Conservation (phyloP, 1,140 invertebrate genomes). For the Leptopilina clavipes region DNA sequence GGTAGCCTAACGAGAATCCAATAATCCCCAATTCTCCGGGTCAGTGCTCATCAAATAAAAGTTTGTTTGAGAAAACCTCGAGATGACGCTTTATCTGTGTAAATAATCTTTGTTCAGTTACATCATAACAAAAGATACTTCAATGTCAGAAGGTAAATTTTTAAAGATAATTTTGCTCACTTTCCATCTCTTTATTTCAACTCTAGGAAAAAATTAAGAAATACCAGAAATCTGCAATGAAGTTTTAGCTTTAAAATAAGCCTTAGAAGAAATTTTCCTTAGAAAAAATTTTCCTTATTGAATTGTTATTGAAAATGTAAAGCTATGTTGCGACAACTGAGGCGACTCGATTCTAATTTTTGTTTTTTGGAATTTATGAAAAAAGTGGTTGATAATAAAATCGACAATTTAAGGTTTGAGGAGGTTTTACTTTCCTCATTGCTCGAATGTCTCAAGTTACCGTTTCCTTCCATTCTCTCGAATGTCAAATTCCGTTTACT, state of each 20-base stretch:
- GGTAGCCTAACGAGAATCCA: constrained; percentile 66
- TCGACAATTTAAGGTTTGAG: background rate
- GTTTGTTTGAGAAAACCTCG: constrained; percentile 63
- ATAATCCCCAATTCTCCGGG: constrained; percentile 66
- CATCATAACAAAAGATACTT: background rate
- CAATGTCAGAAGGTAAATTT: background rate
- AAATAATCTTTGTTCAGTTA: constrained; percentile 27
- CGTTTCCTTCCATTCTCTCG: background rate
- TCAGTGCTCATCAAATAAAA: constrained; percentile 64
- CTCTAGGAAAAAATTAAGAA: too few species aligned
- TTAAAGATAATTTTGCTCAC: too few species aligned
- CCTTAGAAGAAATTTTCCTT: too few species aligned
- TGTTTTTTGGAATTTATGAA: background rate
- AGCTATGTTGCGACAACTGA: too few species aligned
- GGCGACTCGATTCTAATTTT: too few species aligned
- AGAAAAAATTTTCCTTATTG: too few species aligned
- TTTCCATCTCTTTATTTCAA: too few species aligned
- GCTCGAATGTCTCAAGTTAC: constrained; percentile 38
- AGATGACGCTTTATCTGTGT: constrained; percentile 44
- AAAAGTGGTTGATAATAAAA: background rate
- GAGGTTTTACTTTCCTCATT: too few species aligned
- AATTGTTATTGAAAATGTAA: too few species aligned
- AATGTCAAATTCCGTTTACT: constrained; percentile 21
- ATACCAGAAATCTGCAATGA: too few species aligned
- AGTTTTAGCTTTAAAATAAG: too few species aligned